Percentiles rank a stretch among this genome's conserved stretches.
Evolutionary conservation across 2,888 invertebrate species (phyloP).

Genomic region (Celastrina argiolus): DNA sequence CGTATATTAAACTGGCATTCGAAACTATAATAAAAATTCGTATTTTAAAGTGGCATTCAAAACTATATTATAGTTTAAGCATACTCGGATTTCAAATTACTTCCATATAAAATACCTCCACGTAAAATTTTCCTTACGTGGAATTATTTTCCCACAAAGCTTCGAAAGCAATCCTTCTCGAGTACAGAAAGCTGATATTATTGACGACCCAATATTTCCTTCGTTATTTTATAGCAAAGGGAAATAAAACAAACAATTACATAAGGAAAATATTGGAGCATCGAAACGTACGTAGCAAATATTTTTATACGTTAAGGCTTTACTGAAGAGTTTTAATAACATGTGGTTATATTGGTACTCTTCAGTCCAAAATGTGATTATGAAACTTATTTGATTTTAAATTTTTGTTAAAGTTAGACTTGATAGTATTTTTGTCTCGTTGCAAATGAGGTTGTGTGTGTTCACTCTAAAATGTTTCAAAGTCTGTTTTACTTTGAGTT

Average conservation of each 20-base stretch:
- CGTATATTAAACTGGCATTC: no score
- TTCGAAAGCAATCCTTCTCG: constrained; percentile 19
- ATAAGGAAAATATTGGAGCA: constrained; percentile 2
- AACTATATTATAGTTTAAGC: no score
- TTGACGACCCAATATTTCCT: constrained; percentile 17
- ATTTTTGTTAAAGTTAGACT: neutral
- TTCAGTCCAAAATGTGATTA: no score
- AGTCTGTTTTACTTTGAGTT: no score
- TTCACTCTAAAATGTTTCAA: no score
- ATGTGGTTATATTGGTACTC: no score
- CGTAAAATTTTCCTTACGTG: constrained; percentile 15
- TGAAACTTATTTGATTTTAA: neutral
- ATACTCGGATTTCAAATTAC: neutral
- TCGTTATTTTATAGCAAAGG: constrained; percentile 15
- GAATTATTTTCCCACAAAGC: constrained; percentile 21
- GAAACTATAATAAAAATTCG: no score
- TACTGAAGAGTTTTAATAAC: neutral
- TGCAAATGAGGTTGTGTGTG: no score
- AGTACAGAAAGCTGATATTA: constrained; percentile 21
- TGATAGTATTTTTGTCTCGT: no score
- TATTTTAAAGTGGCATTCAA: no score
- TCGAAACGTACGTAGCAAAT: neutral
- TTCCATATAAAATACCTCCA: constrained; percentile 3
- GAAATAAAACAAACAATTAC: constrained; percentile 9
- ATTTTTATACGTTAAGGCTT: neutral